phyloP scores from a whole-genome alignment of 2,888 invertebrate species.

The Aethes cnicana region DNA sequence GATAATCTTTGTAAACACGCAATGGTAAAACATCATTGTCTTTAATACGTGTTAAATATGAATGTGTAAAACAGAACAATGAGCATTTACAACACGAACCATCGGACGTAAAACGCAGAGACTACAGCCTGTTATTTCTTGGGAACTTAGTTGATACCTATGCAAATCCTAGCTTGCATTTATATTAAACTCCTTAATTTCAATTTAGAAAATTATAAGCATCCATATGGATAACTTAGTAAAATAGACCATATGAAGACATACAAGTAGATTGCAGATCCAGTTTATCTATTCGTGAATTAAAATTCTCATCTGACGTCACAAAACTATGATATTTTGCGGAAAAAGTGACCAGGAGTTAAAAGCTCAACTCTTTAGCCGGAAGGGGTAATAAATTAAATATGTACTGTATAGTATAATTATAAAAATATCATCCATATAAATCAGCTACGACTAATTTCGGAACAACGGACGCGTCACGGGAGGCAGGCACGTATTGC shows the following conservation, averaged over 20 bases:
- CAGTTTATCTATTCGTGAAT: too few species aligned
- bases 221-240: too few species aligned
- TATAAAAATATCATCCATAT: slow-evolving; percentile 25
- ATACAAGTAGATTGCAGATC: too few species aligned
- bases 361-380: too few species aligned
- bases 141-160: slow-evolving; percentile 27
- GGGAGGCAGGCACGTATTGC: slow-evolving; percentile 54
- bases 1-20: slow-evolving; percentile 7
- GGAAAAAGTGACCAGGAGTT: too few species aligned
- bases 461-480: slow-evolving; percentile 48
- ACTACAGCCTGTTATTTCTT: slow-evolving; percentile 30
- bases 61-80: slow-evolving; percentile 30
- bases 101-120: slow-evolving; percentile 14
- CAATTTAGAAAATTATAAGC: too few species aligned
- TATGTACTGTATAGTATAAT: slow-evolving; percentile 8
- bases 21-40: slow-evolving; percentile 20
- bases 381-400: slow-evolving; percentile 4
- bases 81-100: slow-evolving; percentile 25
- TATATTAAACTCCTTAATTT: too few species aligned
- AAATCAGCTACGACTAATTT: slow-evolving; percentile 34
- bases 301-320: too few species aligned
- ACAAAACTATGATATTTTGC: too few species aligned
- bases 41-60: slow-evolving; percentile 19
- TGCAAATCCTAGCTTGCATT: too few species aligned
- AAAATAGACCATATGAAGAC: too few species aligned